These are phyloP conservation scores for Hypocryptadius cinnamomeus DNA, from an alignment of 2,113 vertebrate species.

Conservation along the genomic window DNA sequence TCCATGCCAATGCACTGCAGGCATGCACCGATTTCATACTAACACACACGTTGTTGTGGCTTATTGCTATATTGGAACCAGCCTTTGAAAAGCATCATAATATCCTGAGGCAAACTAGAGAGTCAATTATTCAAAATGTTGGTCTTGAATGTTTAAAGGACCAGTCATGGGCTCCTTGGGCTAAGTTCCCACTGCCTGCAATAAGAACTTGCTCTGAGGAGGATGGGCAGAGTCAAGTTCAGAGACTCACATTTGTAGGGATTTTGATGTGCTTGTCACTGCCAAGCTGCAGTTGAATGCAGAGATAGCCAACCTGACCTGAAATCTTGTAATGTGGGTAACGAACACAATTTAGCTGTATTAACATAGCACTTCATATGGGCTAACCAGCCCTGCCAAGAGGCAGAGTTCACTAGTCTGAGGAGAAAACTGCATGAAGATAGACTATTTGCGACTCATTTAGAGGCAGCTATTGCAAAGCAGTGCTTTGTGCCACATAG, in stretches of 20 bases:
- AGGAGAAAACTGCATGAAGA: background rate
- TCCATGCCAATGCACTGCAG: slow-evolving; percentile 43
- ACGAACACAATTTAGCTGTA: background rate
- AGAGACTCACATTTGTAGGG: background rate
- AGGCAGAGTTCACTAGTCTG: slow-evolving; percentile 2
- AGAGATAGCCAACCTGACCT: slow-evolving; percentile 7
- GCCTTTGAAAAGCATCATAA: slow-evolving; percentile 53
- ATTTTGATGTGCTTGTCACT: background rate
- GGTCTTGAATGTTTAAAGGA: slow-evolving; percentile 44
- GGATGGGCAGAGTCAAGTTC: background rate
- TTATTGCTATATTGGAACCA: slow-evolving; percentile 58
- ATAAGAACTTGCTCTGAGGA: background rate
- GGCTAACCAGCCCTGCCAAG: slow-evolving; percentile 19
- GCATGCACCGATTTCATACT: slow-evolving; percentile 44
- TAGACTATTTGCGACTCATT: background rate
- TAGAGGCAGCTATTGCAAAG: background rate
- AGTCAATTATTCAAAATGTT: slow-evolving; percentile 55
- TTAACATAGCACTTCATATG: background rate
- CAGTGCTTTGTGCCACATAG: background rate
- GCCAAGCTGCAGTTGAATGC: background rate
- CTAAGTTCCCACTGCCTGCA: slow-evolving; percentile 25
- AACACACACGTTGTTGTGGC: slow-evolving; percentile 60
- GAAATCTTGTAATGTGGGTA: slow-evolving; percentile 3
- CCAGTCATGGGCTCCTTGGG: slow-evolving; percentile 19
- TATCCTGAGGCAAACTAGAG: slow-evolving; percentile 44